These are phyloP conservation scores for Philonicus albiceps DNA, from an alignment of 2,888 invertebrate genomes.

Conservation along the genomic window DNA sequence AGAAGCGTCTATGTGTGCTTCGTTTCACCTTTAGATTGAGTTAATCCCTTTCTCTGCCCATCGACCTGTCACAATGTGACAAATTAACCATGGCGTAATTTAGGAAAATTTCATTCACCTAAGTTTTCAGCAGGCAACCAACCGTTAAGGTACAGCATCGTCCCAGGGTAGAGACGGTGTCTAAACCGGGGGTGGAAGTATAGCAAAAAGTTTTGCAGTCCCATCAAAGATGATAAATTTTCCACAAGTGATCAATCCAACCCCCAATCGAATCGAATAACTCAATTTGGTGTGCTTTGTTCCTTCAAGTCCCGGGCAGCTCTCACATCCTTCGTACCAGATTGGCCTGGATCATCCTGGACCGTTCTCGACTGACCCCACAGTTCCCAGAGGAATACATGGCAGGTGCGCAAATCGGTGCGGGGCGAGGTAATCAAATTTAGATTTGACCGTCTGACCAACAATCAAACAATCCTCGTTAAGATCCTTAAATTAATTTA, in stretches of 20 bases:
- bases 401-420: neutral
- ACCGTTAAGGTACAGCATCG: neutral
- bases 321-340: neutral
- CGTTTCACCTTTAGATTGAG: neutral
- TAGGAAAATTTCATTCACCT: constrained; percentile 6
- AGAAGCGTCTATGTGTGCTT: neutral
- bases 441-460: constrained; percentile 23
- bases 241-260: constrained; percentile 38
- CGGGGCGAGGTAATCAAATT: constrained; percentile 11
- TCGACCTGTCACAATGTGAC: constrained; percentile 40
- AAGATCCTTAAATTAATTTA: constrained; percentile 37
- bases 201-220: constrained; percentile 24
- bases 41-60: constrained; percentile 1
- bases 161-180: neutral
- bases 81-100: constrained; percentile 40
- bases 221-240: constrained; percentile 37
- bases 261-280: constrained; percentile 22
- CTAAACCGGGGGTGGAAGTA: neutral
- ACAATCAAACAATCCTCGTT: constrained; percentile 35
- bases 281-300: constrained; percentile 15
- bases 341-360: neutral
- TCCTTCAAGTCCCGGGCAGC: neutral
- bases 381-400: neutral
- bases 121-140: neutral
- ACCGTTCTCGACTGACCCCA: neutral